Evolutionary conservation across 2,888 invertebrate species (phyloP).

Genomic region (Pterostichus madidus): DNA sequence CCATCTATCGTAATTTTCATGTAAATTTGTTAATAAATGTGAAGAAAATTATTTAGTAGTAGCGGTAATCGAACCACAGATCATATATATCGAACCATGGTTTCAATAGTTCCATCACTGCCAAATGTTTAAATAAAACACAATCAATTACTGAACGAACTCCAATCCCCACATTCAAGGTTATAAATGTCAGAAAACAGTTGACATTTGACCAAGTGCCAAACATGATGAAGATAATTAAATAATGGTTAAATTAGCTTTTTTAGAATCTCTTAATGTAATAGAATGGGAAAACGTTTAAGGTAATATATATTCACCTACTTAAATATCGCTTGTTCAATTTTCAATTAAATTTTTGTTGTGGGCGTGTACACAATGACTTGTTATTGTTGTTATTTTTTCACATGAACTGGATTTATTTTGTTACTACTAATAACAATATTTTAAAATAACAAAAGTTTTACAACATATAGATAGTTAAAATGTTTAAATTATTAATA

Average conservation of each 20-base stretch:
- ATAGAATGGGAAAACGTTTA: slow-evolving; percentile 51
- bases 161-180: slow-evolving; percentile 9
- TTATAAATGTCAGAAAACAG: slow-evolving; percentile 47
- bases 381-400: background rate
- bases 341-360: background rate
- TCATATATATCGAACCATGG: too few species aligned
- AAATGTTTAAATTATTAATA: too few species aligned
- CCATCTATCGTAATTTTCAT: slow-evolving; percentile 2
- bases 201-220: slow-evolving; percentile 57
- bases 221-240: slow-evolving; percentile 53
- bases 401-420: background rate
- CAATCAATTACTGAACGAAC: background rate
- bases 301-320: slow-evolving; percentile 38
- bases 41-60: background rate
- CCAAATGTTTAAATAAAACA: too few species aligned
- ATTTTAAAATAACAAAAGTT: background rate
- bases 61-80: background rate
- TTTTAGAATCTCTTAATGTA: slow-evolving; percentile 7
- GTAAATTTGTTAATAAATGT: background rate
- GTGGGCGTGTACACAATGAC: slow-evolving; percentile 18
- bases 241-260: slow-evolving; percentile 16
- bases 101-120: too few species aligned
- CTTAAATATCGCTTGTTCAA: background rate
- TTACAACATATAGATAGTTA: too few species aligned
- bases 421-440: background rate